Evolutionary conservation across 2,797 vertebrate species (phyloP), one percentile per base, ranked within the genome.

Genomic region (Enoplosus armatus): DNA sequence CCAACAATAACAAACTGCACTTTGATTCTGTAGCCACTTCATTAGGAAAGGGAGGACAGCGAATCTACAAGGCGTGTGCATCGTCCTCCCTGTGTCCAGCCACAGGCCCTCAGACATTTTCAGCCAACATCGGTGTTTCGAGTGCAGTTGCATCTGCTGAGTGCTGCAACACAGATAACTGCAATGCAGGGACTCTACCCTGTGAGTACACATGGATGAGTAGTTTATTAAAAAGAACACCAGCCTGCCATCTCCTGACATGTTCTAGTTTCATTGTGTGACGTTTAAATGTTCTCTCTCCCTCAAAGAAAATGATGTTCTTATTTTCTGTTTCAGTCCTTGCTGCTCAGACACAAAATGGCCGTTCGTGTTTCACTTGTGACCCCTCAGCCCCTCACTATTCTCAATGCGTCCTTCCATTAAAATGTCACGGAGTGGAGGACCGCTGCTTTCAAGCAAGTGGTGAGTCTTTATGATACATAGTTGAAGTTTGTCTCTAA

Each of bases 161-260:
- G 0, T 90, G 84, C 64, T 90, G 86, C 67, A 29, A 70, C 77
- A 67, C 65, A 10, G 20, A 77, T 29, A 18, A 69, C 66, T 90
- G 88, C 66, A 88, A 90, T 48, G 0, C 51, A 6, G 18, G 0
- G 12, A 61, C 5, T 64, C 31, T 33, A 1, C 0, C 58, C 1
- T 2, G 86, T 90, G 29, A 60, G 75, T 41, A 18, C 8, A 64
- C 8, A n/a, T 18, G 26, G 12, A 53, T 15, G 3, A 24, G 5
- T 8, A 43, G 20, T 1, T 31, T 9, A 48, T 50, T 35, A 35
- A 1, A 35, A 2, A 72, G 6, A 45, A 31, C 1, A 41, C 2
- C 3, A n/a, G 2, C 4, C 2, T 66, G 18, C 1, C 7, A 22
- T 55, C 20, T 29, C 29, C 9, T 48, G 20, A 26, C 16, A 8